phyloP scores from a whole-genome alignment of 2,888 invertebrate species.

The Antheraea yamamai region DNA sequence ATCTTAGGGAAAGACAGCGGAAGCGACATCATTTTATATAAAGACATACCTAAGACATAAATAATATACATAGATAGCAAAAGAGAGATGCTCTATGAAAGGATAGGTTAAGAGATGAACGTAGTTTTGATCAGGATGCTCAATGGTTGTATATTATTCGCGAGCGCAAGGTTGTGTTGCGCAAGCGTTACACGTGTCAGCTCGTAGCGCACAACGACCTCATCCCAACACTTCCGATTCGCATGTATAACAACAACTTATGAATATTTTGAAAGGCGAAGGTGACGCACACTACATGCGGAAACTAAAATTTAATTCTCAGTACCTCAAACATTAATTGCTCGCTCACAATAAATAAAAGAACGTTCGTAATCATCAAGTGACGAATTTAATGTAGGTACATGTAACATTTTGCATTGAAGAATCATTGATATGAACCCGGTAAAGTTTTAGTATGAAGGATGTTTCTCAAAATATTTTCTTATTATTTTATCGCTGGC shows the following conservation, averaged over 20 bases:
- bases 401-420: constrained; percentile 22
- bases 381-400: constrained; percentile 14
- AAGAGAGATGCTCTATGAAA: background rate
- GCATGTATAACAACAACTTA: constrained; percentile 65
- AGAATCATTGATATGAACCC: constrained; percentile 22
- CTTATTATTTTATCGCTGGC: constrained; percentile 25
- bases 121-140: constrained; percentile 27
- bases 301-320: constrained; percentile 46
- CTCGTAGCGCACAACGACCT: constrained; percentile 59
- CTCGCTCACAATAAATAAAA: constrained; percentile 12
- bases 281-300: constrained; percentile 55
- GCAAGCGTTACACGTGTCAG: constrained; percentile 73
- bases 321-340: constrained; percentile 26
- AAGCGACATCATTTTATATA: no score
- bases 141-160: constrained; percentile 64
- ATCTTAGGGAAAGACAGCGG: no score
- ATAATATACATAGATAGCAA: no score
- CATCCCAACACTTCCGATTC: constrained; percentile 77
- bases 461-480: constrained; percentile 24
- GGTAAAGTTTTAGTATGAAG: constrained; percentile 22
- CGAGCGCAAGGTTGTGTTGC: constrained; percentile 75
- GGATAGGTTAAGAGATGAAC: constrained; percentile 24
- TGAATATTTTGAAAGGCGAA: constrained; percentile 67
- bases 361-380: constrained; percentile 18
- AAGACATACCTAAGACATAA: no score